A percentile compares a stretch with the other conserved stretches of the same genome.
These are phyloP conservation scores for Andrena haemorrhoa DNA, from an alignment of 2,888 invertebrate genomes.

Conservation along the genomic window DNA sequence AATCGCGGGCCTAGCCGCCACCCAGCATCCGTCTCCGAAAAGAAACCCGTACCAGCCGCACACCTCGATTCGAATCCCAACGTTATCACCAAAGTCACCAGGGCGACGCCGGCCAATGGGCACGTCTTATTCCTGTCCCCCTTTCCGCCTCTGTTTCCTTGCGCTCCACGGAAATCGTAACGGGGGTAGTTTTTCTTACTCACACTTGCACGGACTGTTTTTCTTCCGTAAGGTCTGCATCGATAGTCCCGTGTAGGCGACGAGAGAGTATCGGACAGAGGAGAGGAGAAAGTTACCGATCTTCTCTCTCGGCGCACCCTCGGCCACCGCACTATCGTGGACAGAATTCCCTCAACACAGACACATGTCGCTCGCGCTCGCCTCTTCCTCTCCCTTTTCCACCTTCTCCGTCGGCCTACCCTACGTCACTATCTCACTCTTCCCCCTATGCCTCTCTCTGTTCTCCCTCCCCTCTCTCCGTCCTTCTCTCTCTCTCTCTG, in stretches of 20 bases:
- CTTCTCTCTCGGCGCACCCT: constrained; percentile 68
- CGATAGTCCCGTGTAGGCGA: constrained; percentile 71
- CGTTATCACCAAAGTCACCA: constrained; percentile 17
- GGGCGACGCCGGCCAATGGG: neutral
- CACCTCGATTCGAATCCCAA: constrained; percentile 28
- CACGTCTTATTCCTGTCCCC: too few species aligned
- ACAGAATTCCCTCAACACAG: constrained; percentile 67
- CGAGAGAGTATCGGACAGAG: constrained; percentile 60
- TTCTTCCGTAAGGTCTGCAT: constrained; percentile 97
- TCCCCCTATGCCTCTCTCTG: constrained; percentile 22
- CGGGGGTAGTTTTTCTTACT: constrained; percentile 86
- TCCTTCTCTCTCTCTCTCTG: constrained; percentile 7
- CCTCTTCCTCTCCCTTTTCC: constrained; percentile 47
- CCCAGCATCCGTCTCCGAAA: neutral
- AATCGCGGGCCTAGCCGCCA: neutral
- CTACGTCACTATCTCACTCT: constrained; percentile 26
- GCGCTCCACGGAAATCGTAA: constrained; percentile 5
- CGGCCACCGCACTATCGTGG: constrained; percentile 65
- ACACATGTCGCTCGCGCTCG: constrained; percentile 70
- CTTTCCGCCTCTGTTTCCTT: too few species aligned
- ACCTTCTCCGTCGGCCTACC: constrained; percentile 16
- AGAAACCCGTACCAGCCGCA: too few species aligned
- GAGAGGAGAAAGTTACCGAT: constrained; percentile 53
- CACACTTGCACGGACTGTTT: constrained; percentile 97
- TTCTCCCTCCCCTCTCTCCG: constrained; percentile 1